phyloP scores from a whole-genome alignment of 2,113 vertebrate species.

The Callopanchax toddi region DNA sequence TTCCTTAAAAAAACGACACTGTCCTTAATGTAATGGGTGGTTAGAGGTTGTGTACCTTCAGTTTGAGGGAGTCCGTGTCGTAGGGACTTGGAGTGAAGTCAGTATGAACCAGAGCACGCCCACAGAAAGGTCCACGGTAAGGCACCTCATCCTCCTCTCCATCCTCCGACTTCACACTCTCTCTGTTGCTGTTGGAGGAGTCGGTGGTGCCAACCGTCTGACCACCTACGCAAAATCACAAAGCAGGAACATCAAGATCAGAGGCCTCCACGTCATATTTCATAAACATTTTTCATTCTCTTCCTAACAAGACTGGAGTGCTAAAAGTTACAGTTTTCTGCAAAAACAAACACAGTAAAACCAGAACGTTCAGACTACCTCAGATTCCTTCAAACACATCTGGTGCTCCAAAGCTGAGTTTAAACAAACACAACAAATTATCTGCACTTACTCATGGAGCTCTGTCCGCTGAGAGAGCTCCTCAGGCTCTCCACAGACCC shows the following conservation, averaged over 20 bases:
- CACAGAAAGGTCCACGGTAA: constrained; percentile 94
- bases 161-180: constrained; percentile 97
- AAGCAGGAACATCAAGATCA: not conserved
- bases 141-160: constrained; percentile 94
- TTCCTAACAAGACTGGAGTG: constrained; percentile 10
- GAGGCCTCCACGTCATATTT: not conserved
- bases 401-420: constrained; percentile 22
- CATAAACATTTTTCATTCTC: not conserved
- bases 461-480: constrained; percentile 95
- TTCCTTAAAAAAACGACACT: not conserved
- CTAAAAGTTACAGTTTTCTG: not conserved
- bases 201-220: constrained; percentile 97
- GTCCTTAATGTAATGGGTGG: fast-evolving
- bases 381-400: constrained; percentile 25
- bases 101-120: constrained; percentile 91
- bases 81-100: constrained; percentile 97
- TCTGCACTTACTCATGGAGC: constrained; percentile 90
- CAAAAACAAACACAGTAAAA: constrained; percentile 1
- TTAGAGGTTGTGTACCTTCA: constrained; percentile 82
- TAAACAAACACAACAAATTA: constrained; percentile 31
- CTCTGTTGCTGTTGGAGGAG: constrained; percentile 95
- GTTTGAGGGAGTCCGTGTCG: constrained; percentile 95
- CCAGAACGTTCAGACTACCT: constrained; percentile 26
- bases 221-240: constrained; percentile 82
- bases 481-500: constrained; percentile 97